Evolutionary conservation across 2,888 invertebrate genomes (phyloP), one percentile per base, ranked within the genome.

Genomic region (Ecliptopera silaceata): DNA sequence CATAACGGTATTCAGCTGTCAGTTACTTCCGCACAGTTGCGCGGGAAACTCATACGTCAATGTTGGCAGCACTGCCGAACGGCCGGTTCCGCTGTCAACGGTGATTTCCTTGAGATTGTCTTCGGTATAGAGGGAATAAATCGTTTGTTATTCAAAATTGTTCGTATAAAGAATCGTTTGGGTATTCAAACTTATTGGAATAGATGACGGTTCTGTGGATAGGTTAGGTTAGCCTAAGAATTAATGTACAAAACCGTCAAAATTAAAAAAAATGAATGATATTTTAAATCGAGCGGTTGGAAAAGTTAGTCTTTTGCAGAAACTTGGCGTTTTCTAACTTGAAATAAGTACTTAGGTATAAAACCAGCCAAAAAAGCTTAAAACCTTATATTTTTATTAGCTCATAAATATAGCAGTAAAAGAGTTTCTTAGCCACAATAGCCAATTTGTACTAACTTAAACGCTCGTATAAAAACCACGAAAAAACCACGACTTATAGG

Each of bases 41-140:
- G 64, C 65, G 65, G 70, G 68, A 71, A 69, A 54, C 70, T 70
- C 69, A 66, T 70, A 62, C 61, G 68, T 72, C 69, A 67, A 65
- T 46, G 61, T 67, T 64, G 65, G 62, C 64, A 62, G 51, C 53
- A 64, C 47, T 53, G 58, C 43, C 47, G 39, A 38, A 42, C 13
- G 42, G 42, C 52, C 39, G 49, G 59, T 61, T 56, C 54, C 60
- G 48, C 46, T 62, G 61, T 64, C 65, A 15, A 3, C 10, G 15
- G 12, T 43, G 18, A 59, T 63, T 66, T 62, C 62, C 65, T 52
- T 42, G 36, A 58, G 38, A 46, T 43, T 54, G 53, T 49, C 44
- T 54, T 50, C 39, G 8, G 39, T 48, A 43, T 39, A n/a, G n/a
- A 17, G 17, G 26, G 17, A 26, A 15, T 31, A 31, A 2, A n/a